These are phyloP conservation scores for Malurus splendens DNA, from an alignment of 2,797 vertebrate species.

Conservation along the genomic window DNA sequence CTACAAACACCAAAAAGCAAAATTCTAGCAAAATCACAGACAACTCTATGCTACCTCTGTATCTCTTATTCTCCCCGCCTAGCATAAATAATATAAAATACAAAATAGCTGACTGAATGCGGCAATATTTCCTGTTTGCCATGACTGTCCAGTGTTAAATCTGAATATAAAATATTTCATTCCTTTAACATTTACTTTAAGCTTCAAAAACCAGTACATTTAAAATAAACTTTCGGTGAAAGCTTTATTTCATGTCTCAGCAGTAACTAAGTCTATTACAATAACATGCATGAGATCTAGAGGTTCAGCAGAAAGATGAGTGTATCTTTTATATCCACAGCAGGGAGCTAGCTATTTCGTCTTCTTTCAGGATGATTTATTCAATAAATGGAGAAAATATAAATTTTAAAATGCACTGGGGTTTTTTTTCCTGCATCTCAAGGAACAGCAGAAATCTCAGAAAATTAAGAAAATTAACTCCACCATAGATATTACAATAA, in stretches of 20 bases:
- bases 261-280: constrained; percentile 19
- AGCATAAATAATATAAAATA: background rate
- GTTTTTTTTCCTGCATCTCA: background rate
- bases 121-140: background rate
- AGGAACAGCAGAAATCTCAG: background rate
- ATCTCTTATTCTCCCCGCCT: background rate
- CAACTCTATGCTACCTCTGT: background rate
- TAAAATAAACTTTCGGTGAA: background rate
- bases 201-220: background rate
- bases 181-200: background rate
- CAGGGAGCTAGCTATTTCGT: background rate
- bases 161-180: constrained; percentile 4
- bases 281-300: constrained; percentile 12
- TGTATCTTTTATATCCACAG: constrained; percentile 3
- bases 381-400: background rate
- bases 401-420: background rate
- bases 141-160: background rate
- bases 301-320: constrained; percentile 1
- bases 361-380: background rate
- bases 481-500: background rate
- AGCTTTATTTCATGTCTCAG: background rate
- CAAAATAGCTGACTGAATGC: background rate
- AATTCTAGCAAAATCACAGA: background rate
- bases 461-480: background rate
- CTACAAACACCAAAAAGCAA: background rate